Conservation (phyloP, 2,113 vertebrate species). For the Natator depressus region DNA sequence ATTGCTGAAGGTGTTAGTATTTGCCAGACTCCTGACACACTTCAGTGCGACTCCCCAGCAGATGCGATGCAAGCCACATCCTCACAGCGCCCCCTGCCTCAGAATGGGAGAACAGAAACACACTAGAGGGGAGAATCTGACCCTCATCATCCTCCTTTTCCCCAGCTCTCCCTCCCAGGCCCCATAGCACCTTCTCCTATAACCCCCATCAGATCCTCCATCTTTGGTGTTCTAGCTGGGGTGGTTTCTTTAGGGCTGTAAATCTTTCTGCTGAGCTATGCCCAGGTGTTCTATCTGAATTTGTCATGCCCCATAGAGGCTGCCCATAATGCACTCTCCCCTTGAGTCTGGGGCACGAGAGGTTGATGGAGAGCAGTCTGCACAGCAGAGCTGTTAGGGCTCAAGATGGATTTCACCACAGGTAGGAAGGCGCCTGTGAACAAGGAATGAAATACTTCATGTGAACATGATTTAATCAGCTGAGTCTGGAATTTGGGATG, state of each 20-base stretch:
- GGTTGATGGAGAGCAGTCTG: background rate
- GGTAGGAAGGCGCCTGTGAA: background rate
- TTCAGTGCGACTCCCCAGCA: fast-evolving
- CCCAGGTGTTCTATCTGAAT: background rate
- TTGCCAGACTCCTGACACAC: background rate
- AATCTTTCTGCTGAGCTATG: background rate
- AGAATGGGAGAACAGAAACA: background rate
- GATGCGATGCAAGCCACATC: fast-evolving
- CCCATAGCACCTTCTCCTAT: background rate
- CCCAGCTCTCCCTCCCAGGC: background rate
- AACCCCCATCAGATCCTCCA: background rate
- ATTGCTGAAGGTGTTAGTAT: fast-evolving
- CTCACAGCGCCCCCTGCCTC: background rate
- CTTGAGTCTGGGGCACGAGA: background rate
- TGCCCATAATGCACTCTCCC: background rate
- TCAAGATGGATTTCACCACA: background rate
- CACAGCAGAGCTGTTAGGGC: fast-evolving
- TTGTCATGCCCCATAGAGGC: background rate
- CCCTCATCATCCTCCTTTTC: background rate
- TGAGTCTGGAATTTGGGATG: background rate
- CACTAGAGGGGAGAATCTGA: background rate
- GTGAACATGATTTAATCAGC: background rate
- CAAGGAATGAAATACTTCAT: background rate
- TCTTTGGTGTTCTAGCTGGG: background rate
- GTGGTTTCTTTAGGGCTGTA: background rate